A percentile compares a stretch with the other conserved stretches of the same genome.
Evolutionary conservation across 1,140 invertebrate species (phyloP).

Genomic region (Pseudomyrmex pallidus): DNA sequence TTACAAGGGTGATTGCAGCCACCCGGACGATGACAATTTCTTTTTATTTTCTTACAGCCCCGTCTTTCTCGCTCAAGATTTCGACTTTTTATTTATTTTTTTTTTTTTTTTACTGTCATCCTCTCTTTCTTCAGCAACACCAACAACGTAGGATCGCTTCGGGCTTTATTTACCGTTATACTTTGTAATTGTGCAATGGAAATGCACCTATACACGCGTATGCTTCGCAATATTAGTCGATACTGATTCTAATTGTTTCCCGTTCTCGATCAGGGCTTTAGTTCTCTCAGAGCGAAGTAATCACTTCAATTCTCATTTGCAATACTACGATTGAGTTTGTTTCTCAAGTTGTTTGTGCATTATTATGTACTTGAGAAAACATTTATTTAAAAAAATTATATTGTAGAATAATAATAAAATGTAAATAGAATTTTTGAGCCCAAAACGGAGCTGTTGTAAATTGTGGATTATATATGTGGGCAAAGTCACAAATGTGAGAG

Average conservation of each 20-base stretch:
- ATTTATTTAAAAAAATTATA: background rate
- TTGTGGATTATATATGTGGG: conserved; percentile 28
- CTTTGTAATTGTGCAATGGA: background rate
- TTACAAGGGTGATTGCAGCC: conserved; percentile 70
- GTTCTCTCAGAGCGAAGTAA: background rate
- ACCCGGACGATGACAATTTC: conserved; percentile 79
- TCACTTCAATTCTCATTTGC: too few relatives aligned
- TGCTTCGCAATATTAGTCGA: conserved; percentile 35
- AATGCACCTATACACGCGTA: conserved; percentile 26
- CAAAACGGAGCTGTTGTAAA: conserved; percentile 12
- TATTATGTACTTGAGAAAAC: too few relatives aligned
- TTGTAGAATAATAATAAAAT: background rate
- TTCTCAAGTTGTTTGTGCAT: background rate
- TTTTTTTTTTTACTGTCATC: background rate
- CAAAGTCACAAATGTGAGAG: conserved; percentile 32
- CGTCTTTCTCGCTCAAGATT: conserved; percentile 58
- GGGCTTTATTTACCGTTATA: too few relatives aligned
- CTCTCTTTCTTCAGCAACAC: too few relatives aligned
- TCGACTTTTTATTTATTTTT: conserved; percentile 60
- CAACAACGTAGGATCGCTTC: too few relatives aligned
- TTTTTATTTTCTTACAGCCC: conserved; percentile 76
- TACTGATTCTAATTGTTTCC: conserved; percentile 41
- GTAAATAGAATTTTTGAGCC: conserved; percentile 9
- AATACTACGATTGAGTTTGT: background rate
- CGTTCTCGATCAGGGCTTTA: conserved; percentile 2